Base-by-base conservation (phyloP, 1,140 invertebrate species). In the Microplitis demolitor region DNA sequence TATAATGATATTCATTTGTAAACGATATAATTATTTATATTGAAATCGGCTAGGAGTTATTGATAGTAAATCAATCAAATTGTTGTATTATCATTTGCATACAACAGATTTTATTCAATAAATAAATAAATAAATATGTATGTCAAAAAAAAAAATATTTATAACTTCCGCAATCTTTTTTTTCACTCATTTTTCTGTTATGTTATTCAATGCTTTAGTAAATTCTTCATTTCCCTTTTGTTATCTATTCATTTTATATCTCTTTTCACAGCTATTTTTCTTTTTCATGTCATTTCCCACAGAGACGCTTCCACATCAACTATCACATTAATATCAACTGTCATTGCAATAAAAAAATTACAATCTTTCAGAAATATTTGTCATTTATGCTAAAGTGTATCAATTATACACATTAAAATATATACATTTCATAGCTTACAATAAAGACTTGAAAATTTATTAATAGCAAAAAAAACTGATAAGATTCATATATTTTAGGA, bases 111-210 rank as follows among this genome's bases (percentile, higher is more conserved):
- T 24, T 24, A 24, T 24, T 24, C 24, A 24, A 24, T 24, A 24
- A 24, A 24, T 24, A 1, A 24, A 24, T 24, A 24, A 24, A 24
- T 24, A 24, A 1, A 60, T 31, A 61, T 11, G 37, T 24, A 24
- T 61, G 58, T 64, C 3, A 34, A 64, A 50, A 71, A 34, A 54
- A 5, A 11, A 33, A 24, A 0, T 24, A 24, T 39, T 31, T n/a
- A n/a, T n/a, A 4, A 64, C 39, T 71, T 71, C 37, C 24, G 61
- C 45, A 54, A 71, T 54, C 34, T 56, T 61, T 53, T 71, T 64
- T 35, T 58, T 16, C n/a, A 54, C 13, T n/a, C 16, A 13, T 54
- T 58, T 16, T 58, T 58, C 24, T 58, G 4, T 58, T 31, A 58
- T 58, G 4, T 16, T 31, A 9, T 58, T 24, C 56, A 58, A 58